Evolutionary conservation across 2,113 vertebrate genomes (phyloP).

Genomic region (Pachycephala philippinensis): DNA sequence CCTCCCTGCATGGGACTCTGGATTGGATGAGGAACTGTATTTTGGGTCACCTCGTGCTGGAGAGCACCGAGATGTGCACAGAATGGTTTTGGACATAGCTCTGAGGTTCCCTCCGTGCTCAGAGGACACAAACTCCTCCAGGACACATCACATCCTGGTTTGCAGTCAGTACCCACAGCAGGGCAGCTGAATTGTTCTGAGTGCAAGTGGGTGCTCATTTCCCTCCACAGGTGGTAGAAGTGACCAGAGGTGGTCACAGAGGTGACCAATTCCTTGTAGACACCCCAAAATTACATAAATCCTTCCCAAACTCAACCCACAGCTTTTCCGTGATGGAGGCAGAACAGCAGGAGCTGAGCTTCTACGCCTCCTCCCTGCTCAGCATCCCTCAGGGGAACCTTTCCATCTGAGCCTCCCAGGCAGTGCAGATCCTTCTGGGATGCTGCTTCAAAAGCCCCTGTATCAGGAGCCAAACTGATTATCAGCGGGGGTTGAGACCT

Average conservation of each 20-base stretch:
- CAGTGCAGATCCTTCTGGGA: background rate
- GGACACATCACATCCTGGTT: background rate
- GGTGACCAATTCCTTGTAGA: background rate
- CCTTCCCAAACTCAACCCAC: background rate
- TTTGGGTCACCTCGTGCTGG: background rate
- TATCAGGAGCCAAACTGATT: background rate
- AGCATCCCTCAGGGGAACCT: background rate
- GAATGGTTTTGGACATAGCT: background rate
- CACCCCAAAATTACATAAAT: background rate
- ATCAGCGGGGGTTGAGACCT: background rate
- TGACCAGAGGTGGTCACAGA: background rate
- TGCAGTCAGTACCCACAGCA: background rate
- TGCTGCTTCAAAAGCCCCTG: background rate
- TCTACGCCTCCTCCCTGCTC: background rate
- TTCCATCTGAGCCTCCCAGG: background rate
- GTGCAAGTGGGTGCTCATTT: background rate
- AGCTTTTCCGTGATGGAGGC: background rate
- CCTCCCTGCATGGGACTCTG: background rate
- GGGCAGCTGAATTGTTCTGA: background rate
- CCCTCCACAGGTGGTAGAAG: background rate
- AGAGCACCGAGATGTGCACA: fast-evolving
- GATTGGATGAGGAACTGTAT: background rate
- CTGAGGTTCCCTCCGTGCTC: fast-evolving
- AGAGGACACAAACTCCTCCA: background rate
- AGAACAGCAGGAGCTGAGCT: background rate